Conservation (phyloP, 2,888 invertebrate genomes). For the Trichopoda pennipes region DNA sequence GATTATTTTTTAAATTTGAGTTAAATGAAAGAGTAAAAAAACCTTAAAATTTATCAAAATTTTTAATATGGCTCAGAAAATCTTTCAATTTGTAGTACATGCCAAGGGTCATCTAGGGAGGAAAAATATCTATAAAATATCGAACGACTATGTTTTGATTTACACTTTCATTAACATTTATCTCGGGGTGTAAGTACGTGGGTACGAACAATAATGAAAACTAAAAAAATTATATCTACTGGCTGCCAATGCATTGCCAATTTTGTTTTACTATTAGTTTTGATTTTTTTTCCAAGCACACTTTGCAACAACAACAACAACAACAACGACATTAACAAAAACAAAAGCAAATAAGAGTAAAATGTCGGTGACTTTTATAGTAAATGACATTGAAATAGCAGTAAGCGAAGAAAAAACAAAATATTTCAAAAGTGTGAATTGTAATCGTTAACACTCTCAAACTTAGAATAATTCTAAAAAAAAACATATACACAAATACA, state of each 20-base stretch:
- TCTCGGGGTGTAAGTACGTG: slow-evolving; percentile 24
- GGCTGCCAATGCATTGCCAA: slow-evolving; percentile 45
- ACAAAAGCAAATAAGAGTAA: slow-evolving; percentile 58
- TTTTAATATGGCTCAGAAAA: too few relatives aligned
- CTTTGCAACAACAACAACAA: slow-evolving; percentile 19
- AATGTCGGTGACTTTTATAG: slow-evolving; percentile 65
- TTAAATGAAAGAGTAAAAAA: too few relatives aligned
- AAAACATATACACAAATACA: not conserved
- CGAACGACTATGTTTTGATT: too few relatives aligned
- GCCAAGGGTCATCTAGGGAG: too few relatives aligned
- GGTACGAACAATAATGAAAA: slow-evolving; percentile 35
- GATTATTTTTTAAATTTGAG: too few relatives aligned
- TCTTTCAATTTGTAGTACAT: too few relatives aligned
- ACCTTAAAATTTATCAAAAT: too few relatives aligned
- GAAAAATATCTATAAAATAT: too few relatives aligned
- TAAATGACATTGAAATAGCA: slow-evolving; percentile 64
- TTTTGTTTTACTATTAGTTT: slow-evolving; percentile 30
- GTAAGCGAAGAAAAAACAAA: slow-evolving; percentile 31
- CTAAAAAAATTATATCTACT: slow-evolving; percentile 6
- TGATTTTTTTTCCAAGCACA: slow-evolving; percentile 27
- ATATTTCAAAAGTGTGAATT: slow-evolving; percentile 53
- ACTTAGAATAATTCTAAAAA: slow-evolving; percentile 34
- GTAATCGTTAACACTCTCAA: slow-evolving; percentile 29
- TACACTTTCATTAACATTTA: not conserved
- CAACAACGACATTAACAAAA: too few relatives aligned